These are phyloP conservation scores for Chamaea fasciata DNA, from an alignment of 2,113 vertebrate species.

Conservation along the genomic window DNA sequence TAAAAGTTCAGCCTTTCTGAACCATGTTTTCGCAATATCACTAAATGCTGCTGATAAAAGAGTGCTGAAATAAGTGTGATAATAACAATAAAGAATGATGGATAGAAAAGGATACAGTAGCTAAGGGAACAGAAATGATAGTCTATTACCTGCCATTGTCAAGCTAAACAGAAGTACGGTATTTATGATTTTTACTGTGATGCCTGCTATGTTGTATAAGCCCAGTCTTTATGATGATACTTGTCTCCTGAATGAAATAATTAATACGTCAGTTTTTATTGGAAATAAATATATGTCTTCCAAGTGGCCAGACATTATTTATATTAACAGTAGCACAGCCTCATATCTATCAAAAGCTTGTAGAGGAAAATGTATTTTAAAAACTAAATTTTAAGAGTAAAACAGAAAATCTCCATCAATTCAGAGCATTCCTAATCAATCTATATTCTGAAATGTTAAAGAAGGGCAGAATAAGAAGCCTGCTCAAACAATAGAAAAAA, in stretches of 20 bases:
- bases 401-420: neutral
- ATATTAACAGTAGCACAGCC: conserved; percentile 3
- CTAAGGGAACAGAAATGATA: conserved; percentile 59
- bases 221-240: conserved; percentile 22
- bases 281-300: conserved; percentile 30
- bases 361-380: neutral
- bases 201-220: neutral
- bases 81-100: conserved; percentile 63
- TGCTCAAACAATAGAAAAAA: neutral
- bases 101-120: conserved; percentile 54
- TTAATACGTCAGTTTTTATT: neutral
- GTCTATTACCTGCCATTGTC: conserved; percentile 63
- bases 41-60: conserved; percentile 67
- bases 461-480: neutral
- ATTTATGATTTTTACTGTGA: conserved; percentile 53
- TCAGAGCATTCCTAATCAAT: neutral
- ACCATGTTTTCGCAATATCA: conserved; percentile 59
- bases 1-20: conserved; percentile 77
- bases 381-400: conserved; percentile 13
- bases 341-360: conserved; percentile 25
- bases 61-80: conserved; percentile 64
- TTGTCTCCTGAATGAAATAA: conserved; percentile 43
- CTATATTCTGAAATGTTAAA: neutral
- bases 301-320: conserved; percentile 18
- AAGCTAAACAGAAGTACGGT: conserved; percentile 43